Evolutionary conservation across 2,888 invertebrate species (phyloP).

Genomic region (Netelia inedita): DNA sequence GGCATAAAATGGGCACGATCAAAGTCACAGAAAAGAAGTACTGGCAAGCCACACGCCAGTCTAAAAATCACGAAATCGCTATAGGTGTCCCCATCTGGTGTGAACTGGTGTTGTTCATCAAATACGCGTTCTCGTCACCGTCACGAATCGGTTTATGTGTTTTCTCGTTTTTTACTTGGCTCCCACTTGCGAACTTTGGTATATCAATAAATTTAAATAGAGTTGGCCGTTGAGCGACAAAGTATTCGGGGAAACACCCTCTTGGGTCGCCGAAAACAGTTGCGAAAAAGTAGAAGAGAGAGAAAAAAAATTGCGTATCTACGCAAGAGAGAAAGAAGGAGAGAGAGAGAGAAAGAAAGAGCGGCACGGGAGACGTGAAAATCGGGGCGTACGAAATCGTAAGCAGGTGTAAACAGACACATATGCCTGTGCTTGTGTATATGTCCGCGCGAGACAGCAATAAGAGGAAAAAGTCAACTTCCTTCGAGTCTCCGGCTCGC

Average conservation of each 20-base stretch:
- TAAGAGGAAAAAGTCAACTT: constrained; percentile 51
- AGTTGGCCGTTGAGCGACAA: constrained; percentile 41
- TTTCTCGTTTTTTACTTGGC: constrained; percentile 7
- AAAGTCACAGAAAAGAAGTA: constrained; percentile 13
- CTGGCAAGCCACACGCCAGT: constrained; percentile 16
- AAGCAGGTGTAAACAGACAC: constrained; percentile 50
- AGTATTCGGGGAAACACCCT: constrained; percentile 28
- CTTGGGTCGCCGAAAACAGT: not conserved
- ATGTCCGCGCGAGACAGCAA: constrained; percentile 19
- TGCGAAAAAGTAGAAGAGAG: not conserved
- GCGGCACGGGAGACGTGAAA: constrained; percentile 14
- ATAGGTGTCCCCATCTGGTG: constrained; percentile 36
- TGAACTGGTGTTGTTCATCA: constrained; percentile 55
- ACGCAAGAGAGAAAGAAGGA: constrained; percentile 59
- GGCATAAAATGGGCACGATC: constrained; percentile 33
- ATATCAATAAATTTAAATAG: constrained; percentile 45
- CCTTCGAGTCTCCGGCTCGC: constrained; percentile 54
- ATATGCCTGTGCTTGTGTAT: constrained; percentile 12
- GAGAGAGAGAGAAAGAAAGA: constrained; percentile 21
- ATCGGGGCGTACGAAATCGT: constrained; percentile 41
- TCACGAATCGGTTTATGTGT: constrained; percentile 52
- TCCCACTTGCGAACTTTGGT: constrained; percentile 2
- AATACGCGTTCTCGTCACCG: constrained; percentile 36
- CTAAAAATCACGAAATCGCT: constrained; percentile 63
- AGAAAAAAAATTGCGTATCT: constrained; percentile 23